These are phyloP conservation scores for Lepidothrix coronata DNA, from an alignment of 2,113 vertebrate species.

Conservation along the genomic window DNA sequence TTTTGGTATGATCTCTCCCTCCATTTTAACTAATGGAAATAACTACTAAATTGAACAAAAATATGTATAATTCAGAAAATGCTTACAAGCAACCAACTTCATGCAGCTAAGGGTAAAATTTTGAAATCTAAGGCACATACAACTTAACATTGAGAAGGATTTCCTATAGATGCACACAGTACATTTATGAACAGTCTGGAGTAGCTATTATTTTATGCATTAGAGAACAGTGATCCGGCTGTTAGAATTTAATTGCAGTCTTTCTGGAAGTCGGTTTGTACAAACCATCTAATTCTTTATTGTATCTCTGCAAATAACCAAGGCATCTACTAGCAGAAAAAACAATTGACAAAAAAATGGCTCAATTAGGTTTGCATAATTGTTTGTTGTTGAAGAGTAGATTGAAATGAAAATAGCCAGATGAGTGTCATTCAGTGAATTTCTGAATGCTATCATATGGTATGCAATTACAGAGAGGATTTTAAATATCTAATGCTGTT, in stretches of 20 bases:
- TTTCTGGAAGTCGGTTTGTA: neutral
- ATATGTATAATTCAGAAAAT: neutral
- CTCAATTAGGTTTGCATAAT: neutral
- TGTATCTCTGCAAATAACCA: conserved; percentile 10
- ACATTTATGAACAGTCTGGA: neutral
- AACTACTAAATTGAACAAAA: neutral
- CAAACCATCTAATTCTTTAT: neutral
- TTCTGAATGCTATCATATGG: neutral
- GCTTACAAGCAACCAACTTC: neutral
- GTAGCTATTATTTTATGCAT: neutral
- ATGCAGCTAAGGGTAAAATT: neutral
- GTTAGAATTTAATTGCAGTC: conserved; percentile 6
- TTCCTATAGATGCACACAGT: neutral
- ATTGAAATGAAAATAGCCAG: conserved; percentile 12
- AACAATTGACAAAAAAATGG: neutral
- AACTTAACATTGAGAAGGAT: neutral
- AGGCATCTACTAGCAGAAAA: neutral
- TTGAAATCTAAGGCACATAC: neutral
- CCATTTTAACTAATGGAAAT: neutral
- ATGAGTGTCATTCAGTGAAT: conserved; percentile 18
- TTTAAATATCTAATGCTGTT: neutral
- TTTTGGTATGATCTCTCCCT: neutral
- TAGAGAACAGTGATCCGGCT: neutral
- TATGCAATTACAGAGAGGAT: neutral
- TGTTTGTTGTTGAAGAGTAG: conserved; percentile 9